Conservation (phyloP, 2,888 invertebrate genomes). For the Pollenia amentaria region DNA sequence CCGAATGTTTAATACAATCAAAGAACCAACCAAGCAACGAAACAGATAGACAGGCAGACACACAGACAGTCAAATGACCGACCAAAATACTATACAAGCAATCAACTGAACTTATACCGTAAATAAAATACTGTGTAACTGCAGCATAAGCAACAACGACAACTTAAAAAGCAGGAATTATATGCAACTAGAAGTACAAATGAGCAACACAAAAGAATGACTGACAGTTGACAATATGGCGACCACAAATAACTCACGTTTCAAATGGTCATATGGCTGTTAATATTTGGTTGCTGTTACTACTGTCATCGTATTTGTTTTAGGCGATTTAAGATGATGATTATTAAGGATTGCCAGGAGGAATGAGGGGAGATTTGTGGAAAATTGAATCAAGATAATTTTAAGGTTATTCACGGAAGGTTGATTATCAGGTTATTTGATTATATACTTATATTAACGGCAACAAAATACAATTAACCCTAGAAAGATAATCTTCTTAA, state of each 20-base stretch:
- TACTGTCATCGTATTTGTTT: slow-evolving; percentile 13
- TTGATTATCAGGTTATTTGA: background rate
- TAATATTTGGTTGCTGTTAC: slow-evolving; percentile 59
- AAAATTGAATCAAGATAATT: background rate
- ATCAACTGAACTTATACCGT: slow-evolving; percentile 36
- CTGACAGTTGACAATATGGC: slow-evolving; percentile 74
- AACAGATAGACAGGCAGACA: slow-evolving; percentile 15
- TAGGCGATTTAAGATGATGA: slow-evolving; percentile 54
- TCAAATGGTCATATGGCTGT: slow-evolving; percentile 71
- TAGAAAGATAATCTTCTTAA: no score
- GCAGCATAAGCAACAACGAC: slow-evolving; percentile 20
- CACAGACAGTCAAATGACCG: slow-evolving; percentile 25
- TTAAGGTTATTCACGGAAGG: no score
- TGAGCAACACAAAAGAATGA: slow-evolving; percentile 70
- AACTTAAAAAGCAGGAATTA: slow-evolving; percentile 45
- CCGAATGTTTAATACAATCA: slow-evolving; percentile 47
- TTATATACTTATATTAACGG: no score
- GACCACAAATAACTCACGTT: slow-evolving; percentile 72
- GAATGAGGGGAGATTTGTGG: background rate
- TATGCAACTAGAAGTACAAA: slow-evolving; percentile 67
- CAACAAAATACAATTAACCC: no score
- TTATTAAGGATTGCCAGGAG: slow-evolving; percentile 47
- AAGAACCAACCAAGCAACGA: slow-evolving; percentile 39
- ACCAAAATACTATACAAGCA: slow-evolving; percentile 28
- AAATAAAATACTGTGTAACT: slow-evolving; percentile 32